Conservation (phyloP, 2,113 vertebrate genomes). For the Mola mola region DNA sequence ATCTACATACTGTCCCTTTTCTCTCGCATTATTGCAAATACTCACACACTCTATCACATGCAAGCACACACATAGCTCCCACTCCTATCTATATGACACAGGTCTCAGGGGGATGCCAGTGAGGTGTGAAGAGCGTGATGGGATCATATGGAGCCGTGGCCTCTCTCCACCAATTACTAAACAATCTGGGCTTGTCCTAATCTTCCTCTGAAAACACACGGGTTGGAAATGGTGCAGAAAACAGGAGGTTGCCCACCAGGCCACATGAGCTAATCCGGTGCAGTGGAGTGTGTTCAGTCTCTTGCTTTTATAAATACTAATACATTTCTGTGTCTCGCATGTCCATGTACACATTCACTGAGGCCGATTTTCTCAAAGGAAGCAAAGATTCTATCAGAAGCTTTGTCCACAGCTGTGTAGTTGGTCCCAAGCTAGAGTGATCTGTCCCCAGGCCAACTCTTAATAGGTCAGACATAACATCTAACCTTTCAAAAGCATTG, state of each 20-base stretch:
- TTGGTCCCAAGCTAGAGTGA: slow-evolving; percentile 5
- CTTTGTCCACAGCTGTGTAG: slow-evolving; percentile 26
- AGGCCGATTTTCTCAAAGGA: slow-evolving; percentile 23
- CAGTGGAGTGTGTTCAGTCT: slow-evolving; percentile 57
- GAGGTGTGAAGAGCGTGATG: slow-evolving; percentile 74
- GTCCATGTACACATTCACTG: slow-evolving; percentile 39
- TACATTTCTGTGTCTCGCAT: slow-evolving; percentile 32
- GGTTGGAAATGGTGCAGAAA: slow-evolving; percentile 75
- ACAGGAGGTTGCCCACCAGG: slow-evolving; percentile 61
- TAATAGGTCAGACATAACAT: slow-evolving; percentile 44
- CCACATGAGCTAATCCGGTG: slow-evolving; percentile 64
- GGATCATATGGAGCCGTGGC: slow-evolving; percentile 63
- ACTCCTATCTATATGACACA: slow-evolving; percentile 25
- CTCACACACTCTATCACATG: slow-evolving; percentile 1
- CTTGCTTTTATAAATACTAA: slow-evolving; percentile 70
- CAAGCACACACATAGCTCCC: slow-evolving; percentile 7
- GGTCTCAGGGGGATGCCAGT: slow-evolving; percentile 51
- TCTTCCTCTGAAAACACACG: slow-evolving; percentile 66
- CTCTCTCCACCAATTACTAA: slow-evolving; percentile 72
- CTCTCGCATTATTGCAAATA: not conserved
- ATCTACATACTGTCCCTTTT: not conserved
- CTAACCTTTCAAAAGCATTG: slow-evolving; percentile 49
- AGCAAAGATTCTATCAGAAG: slow-evolving; percentile 45
- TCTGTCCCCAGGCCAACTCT: slow-evolving; percentile 46
- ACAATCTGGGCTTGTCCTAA: slow-evolving; percentile 65